phyloP scores from a whole-genome alignment of 64 coral and sea anemone species.

The Platygyra sinensis region DNA sequence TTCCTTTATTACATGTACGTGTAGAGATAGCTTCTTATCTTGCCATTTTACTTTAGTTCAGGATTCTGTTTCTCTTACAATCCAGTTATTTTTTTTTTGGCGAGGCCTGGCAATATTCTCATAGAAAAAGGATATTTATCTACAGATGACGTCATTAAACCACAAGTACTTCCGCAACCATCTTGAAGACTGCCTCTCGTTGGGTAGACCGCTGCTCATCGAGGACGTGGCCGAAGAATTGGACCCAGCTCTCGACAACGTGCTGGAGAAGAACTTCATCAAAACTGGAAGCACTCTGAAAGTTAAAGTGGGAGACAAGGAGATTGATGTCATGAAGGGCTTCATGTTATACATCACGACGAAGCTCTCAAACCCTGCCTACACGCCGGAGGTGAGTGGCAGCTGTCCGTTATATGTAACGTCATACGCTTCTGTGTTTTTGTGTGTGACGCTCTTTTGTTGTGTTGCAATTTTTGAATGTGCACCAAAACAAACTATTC shows the following conservation, averaged over 20 bases:
- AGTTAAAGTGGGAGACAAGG: conserved; percentile 98
- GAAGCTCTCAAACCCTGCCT: conserved; percentile 90
- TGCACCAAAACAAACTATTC: no score
- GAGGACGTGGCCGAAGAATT: conserved; percentile 97
- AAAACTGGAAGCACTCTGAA: conserved; percentile 95
- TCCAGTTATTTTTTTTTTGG: no score
- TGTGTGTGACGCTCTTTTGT: no score
- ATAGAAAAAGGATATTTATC: neutral
- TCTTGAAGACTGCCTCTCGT: conserved; percentile 81
- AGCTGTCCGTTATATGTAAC: neutral
- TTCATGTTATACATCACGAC: conserved; percentile 94
- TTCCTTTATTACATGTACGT: no score
- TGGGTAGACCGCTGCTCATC: conserved; percentile 88
- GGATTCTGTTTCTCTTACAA: no score
- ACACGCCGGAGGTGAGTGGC: conserved; percentile 87
- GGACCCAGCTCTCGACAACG: conserved; percentile 93
- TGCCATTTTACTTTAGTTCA: no score
- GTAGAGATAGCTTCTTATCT: no score
- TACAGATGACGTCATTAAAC: conserved; percentile 81
- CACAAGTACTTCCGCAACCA: conserved; percentile 99
- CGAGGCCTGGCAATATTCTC: neutral
- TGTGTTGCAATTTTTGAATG: no score
- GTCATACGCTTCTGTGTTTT: no score
- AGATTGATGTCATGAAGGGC: conserved; percentile 97
- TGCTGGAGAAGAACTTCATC: conserved; percentile 98